These are phyloP conservation scores for Papilio polyxenes DNA, from an alignment of 1,140 invertebrate genomes.

Conservation along the genomic window DNA sequence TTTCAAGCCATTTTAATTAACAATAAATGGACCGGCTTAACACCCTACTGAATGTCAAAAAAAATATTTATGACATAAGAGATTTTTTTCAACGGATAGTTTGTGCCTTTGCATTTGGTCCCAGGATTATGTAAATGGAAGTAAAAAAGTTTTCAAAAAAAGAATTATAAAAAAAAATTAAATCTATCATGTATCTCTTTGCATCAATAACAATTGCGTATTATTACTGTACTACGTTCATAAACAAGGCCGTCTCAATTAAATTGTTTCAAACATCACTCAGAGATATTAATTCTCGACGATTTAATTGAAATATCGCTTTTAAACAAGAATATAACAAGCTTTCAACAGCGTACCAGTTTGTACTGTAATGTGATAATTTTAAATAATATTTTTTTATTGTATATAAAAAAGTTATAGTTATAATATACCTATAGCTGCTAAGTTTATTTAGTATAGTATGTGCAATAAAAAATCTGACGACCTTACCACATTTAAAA, in stretches of 20 bases:
- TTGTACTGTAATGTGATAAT: background rate
- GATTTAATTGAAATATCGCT: background rate
- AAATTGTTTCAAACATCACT: constrained; percentile 15
- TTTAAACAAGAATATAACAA: background rate
- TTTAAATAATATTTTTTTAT: background rate
- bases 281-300: constrained; percentile 2
- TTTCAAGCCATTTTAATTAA: too few relatives aligned
- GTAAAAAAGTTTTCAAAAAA: background rate
- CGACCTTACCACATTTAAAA: too few relatives aligned
- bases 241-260: constrained; percentile 20
- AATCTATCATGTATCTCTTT: background rate
- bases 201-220: background rate
- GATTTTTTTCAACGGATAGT: too few relatives aligned
- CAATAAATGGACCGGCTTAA: too few relatives aligned
- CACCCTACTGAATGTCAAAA: too few relatives aligned
- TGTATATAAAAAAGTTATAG: too few relatives aligned
- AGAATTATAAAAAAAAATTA: background rate
- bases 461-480: too few relatives aligned
- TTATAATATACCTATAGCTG: background rate
- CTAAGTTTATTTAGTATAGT: too few relatives aligned
- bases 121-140: background rate
- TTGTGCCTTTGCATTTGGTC: background rate
- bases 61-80: too few relatives aligned
- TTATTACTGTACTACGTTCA: constrained; percentile 4
- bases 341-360: background rate